Evolutionary conservation across 2,797 vertebrate genomes (phyloP), one percentile per base, ranked within the genome.

Genomic region (Melanotaenia nigrans): DNA sequence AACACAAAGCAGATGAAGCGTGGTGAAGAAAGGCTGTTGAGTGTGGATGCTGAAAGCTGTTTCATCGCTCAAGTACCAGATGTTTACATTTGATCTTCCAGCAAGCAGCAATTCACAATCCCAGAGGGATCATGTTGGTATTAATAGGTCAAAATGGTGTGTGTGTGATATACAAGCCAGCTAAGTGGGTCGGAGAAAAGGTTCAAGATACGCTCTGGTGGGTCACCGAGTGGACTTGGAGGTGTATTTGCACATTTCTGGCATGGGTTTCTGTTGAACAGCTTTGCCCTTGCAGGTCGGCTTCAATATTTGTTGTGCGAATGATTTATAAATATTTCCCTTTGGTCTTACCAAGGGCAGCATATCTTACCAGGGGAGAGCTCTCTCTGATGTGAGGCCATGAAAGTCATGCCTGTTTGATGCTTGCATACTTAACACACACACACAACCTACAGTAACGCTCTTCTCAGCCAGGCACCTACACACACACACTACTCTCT

Each of bases 301-400:
- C 60, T 78, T 79, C 81, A 89, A 87, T 92, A 90, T 93, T 94
- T 92, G 90, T 89, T 89, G 85, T 91, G 80, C n/a, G 68, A 82
- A 92, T 90, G 87, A 91, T 89, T 90, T 89, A 92, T 92, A 93
- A 93, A 95, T 92, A 91, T 93, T 93, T 93, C 90, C 77, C 87
- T 93, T 90, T 92, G 89, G 83, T 89, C 83, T 88, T 59, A 65
- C 87, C 65, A 69, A 88, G 85, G 88, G 89, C 74, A 79, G 73
- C 77, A 75, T 80, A 85, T 89, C 65, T 71, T 54, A 79, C 75
- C 82, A 66, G 49, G 32, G 66, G 83, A 90, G 85, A 86, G 75
- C 77, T 77, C 81, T 83, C 84, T 92, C 78, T 90, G 91, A 92
- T 87, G 88, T 81, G 68, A 82, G 83, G 84, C 91, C 90, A 91